These are phyloP conservation scores for Centruroides sculpturatus DNA, from an alignment of 1,140 invertebrate genomes.

Conservation along the genomic window DNA sequence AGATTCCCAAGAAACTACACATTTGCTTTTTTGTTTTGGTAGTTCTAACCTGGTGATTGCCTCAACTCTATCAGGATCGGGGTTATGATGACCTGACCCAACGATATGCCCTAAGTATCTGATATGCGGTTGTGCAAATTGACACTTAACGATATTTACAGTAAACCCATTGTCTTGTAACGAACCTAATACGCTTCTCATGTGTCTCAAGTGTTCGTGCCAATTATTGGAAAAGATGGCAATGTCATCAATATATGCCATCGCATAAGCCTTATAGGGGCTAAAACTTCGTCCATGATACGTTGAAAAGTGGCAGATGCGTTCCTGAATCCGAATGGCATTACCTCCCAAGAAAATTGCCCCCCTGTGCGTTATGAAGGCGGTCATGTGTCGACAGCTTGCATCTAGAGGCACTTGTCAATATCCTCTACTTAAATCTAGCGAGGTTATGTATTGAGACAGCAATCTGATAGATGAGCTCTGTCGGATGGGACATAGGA, in stretches of 20 bases:
- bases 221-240: conserved; percentile 12
- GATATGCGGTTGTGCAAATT: conserved; percentile 4
- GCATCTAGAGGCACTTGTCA: conserved; percentile 28
- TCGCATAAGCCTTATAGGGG: conserved; percentile 12
- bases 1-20: conserved; percentile 6
- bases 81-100: neutral
- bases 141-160: conserved; percentile 7
- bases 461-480: conserved; percentile 25
- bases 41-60: conserved; percentile 1
- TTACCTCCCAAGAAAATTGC: conserved; percentile 23
- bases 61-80: conserved; percentile 4
- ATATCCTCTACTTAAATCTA: conserved; percentile 35
- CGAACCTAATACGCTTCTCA: neutral
- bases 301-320: conserved; percentile 30
- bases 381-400: conserved; percentile 28
- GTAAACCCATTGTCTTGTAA: conserved; percentile 1
- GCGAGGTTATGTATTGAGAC: conserved; percentile 26
- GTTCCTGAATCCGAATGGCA: conserved; percentile 32
- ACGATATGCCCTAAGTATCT: conserved; percentile 15
- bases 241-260: conserved; percentile 24
- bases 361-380: conserved; percentile 28
- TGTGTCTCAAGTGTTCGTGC: conserved; percentile 10
- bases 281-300: conserved; percentile 24
- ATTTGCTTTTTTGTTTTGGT: conserved; percentile 9
- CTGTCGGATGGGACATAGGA: conserved; percentile 32